Conservation (phyloP, 1,140 invertebrate species). For the Lasioglossum albipes region DNA sequence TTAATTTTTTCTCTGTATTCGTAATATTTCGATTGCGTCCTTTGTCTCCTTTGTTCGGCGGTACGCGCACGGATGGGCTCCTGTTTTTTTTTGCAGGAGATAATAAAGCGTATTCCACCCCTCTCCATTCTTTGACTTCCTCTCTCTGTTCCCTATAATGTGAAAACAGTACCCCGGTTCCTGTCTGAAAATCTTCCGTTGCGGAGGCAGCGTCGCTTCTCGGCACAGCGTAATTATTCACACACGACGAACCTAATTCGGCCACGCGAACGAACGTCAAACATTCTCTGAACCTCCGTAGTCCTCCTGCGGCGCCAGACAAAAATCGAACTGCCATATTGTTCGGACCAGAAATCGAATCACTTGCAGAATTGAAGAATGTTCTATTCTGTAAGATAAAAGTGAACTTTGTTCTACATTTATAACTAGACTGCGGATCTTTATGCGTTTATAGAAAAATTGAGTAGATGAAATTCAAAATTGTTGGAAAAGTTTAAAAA, state of each 20-base stretch:
- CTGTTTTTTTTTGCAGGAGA: conserved; percentile 40
- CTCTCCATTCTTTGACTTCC: conserved; percentile 7
- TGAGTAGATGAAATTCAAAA: too few relatives aligned
- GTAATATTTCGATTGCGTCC: conserved; percentile 51
- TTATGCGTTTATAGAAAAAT: too few relatives aligned
- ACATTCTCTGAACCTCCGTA: conserved; percentile 12
- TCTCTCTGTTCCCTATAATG: conserved; percentile 16
- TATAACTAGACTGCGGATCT: too few relatives aligned
- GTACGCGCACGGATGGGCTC: conserved; percentile 3
- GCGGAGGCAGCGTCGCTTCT: conserved; percentile 37
- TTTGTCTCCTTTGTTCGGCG: conserved; percentile 49
- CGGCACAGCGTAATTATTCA: conserved; percentile 53
- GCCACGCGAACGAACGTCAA: conserved; percentile 6
- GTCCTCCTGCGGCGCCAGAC: not conserved
- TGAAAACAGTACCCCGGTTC: conserved; percentile 28
- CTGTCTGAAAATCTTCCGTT: conserved; percentile 44
- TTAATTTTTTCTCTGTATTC: conserved; percentile 41
- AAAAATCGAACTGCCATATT: not conserved
- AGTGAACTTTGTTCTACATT: too few relatives aligned
- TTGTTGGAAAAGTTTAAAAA: too few relatives aligned
- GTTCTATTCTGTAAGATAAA: too few relatives aligned
- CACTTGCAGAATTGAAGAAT: too few relatives aligned
- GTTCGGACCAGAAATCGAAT: too few relatives aligned
- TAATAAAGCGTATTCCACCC: conserved; percentile 55
- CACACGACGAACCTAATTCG: conserved; percentile 33